Evolutionary conservation across 2,797 vertebrate genomes (phyloP), one percentile per base, ranked within the genome.

Genomic region (Meda fulgida): DNA sequence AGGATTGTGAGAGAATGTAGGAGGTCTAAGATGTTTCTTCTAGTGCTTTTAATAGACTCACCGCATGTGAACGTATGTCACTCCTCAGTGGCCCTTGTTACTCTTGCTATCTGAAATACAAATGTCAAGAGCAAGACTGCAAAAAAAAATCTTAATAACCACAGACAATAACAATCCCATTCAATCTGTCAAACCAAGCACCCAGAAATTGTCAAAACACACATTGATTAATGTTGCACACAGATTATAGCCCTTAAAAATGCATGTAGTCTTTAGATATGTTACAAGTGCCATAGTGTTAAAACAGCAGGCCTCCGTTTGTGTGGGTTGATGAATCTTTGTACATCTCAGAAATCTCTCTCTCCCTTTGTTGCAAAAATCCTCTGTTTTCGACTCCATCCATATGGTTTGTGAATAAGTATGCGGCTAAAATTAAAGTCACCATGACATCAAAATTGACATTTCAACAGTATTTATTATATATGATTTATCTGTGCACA

Each of bases 401-500:
- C 53, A 48, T 63, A 58, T 80, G 85, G 83, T 85, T 82, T 78
- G 38, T 5, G 78, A 84, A 85, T 78, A 86, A 80, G 88, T 72
- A 81, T 60, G 66, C 11, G 55, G 75, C n/a, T 66, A 72, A 88
- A 66, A 81, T 81, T 10, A n/a, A 58, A 58, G 9, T 58, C 51
- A n/a, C 23, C 9, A n/a, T 58, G 23, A n/a, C n/a, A 58, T 58
- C 55, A n/a, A n/a, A 58, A 58, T n/a, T 26, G n/a, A 26, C 58
- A 26, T 60, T 60, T 14, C 58, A 5, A 2, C 58, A 60, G n/a
- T 26, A 14, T 63, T 63, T 29, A 14, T 63, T 29, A 29, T 29
- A 58, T n/a, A 13, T 60, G 13, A 29, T 63, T 63, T 63, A 16
- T 29, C 26, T 2, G 10, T 63, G 26, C 26, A 29, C 5, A 16